Percentiles rank a stretch among this genome's conserved stretches.
Conservation (phyloP, 2,888 invertebrate genomes). For the Agriopis leucophaearia region DNA sequence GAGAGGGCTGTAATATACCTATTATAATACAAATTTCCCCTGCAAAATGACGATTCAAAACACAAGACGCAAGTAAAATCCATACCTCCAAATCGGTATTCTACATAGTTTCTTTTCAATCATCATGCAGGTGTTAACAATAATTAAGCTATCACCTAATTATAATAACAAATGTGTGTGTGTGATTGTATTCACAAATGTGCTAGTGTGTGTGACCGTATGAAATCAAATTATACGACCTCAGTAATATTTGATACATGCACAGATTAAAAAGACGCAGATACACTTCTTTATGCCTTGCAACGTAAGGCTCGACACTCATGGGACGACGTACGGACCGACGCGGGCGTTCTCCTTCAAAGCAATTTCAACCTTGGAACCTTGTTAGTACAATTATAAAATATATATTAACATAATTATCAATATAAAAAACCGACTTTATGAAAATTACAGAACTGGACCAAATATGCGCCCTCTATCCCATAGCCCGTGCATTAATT, state of each 20-base stretch:
- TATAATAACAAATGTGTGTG: constrained; percentile 3
- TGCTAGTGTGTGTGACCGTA: constrained; percentile 1
- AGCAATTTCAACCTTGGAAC: too few species aligned
- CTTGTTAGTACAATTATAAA: too few species aligned
- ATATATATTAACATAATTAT: too few species aligned
- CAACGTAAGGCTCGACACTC: not conserved
- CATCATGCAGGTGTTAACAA: not conserved
- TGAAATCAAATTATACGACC: constrained; percentile 18
- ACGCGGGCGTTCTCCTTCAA: too few species aligned
- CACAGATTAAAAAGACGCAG: constrained; percentile 1
- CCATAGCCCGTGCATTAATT: too few species aligned
- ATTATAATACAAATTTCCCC: too few species aligned
- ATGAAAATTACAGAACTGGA: too few species aligned
- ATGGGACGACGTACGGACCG: too few species aligned
- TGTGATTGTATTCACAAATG: not conserved
- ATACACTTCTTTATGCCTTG: not conserved
- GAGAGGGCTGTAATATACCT: too few species aligned
- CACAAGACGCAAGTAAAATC: not conserved
- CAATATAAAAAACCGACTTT: too few species aligned
- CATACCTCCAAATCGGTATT: not conserved
- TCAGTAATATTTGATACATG: constrained; percentile 7
- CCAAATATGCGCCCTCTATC: too few species aligned
- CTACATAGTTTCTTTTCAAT: not conserved
- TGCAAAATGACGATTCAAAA: too few species aligned
- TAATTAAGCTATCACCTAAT: constrained; percentile 7